Evolutionary conservation across 1,140 invertebrate genomes (phyloP).

Genomic region (Tigriopus japonicus): DNA sequence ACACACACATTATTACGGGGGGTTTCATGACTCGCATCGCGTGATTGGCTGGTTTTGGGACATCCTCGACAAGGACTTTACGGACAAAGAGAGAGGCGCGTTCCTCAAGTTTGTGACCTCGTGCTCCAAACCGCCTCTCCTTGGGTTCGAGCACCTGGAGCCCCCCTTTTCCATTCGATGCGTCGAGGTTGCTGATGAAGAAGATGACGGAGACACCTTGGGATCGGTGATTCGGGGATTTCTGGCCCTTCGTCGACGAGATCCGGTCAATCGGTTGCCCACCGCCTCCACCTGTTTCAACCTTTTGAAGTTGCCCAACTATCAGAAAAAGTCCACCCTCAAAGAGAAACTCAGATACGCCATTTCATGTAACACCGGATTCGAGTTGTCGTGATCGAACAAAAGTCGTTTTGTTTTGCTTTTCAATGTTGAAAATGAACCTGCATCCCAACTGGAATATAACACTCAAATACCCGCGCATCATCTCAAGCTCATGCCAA

Average conservation of each 20-base stretch:
- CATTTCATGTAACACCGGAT: slow-evolving; percentile 91
- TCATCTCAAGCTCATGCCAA: no score
- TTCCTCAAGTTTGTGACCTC: slow-evolving; percentile 84
- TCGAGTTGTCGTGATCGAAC: slow-evolving; percentile 83
- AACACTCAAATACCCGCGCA: no score
- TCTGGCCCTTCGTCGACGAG: slow-evolving; percentile 87
- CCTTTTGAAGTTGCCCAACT: slow-evolving; percentile 93
- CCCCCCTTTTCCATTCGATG: slow-evolving; percentile 98
- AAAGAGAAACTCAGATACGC: slow-evolving; percentile 92
- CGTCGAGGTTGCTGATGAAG: slow-evolving; percentile 94
- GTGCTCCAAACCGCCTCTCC: slow-evolving; percentile 88
- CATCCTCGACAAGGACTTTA: slow-evolving; percentile 88
- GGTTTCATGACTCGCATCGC: slow-evolving; percentile 93
- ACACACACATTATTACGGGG: slow-evolving; percentile 96
- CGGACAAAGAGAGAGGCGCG: slow-evolving; percentile 34
- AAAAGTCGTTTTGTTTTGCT: no score
- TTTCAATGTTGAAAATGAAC: no score
- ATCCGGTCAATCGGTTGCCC: slow-evolving; percentile 80
- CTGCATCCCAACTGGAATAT: no score
- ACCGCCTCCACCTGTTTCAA: slow-evolving; percentile 99
- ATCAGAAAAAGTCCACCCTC: slow-evolving; percentile 84
- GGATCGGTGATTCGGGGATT: slow-evolving; percentile 74
- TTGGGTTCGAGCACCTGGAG: slow-evolving; percentile 92
- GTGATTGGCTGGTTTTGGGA: slow-evolving; percentile 98
- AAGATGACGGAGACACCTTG: slow-evolving; percentile 75